Percentiles rank a stretch among this genome's conserved stretches.
Conservation (phyloP, 2,113 vertebrate genomes). For the Suncus etruscus region DNA sequence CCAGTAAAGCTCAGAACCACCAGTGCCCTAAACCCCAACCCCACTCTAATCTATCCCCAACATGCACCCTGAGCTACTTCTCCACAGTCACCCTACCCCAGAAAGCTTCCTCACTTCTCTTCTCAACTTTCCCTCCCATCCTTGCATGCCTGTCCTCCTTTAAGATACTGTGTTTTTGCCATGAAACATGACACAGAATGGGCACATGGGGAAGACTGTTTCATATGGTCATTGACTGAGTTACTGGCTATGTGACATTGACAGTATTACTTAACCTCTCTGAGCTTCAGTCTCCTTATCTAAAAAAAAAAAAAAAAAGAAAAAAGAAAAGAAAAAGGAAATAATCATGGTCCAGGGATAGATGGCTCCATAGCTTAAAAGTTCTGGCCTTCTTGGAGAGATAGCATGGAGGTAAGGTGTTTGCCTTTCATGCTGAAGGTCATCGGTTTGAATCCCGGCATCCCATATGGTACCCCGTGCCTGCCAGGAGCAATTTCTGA, state of each 20-base stretch:
- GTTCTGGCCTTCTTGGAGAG: too few relatives aligned
- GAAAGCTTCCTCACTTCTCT: neutral
- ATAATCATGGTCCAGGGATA: too few relatives aligned
- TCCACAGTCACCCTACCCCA: neutral
- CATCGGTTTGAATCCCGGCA: too few relatives aligned
- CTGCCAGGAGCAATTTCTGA: too few relatives aligned
- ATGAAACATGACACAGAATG: neutral
- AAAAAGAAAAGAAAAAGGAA: too few relatives aligned
- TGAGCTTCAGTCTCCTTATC: neutral
- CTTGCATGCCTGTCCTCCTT: neutral
- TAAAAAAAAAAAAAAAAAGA: too few relatives aligned
- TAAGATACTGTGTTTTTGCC: neutral
- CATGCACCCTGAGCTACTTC: neutral
- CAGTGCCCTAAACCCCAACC: neutral
- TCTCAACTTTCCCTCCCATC: neutral
- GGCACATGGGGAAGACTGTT: neutral
- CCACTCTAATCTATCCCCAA: neutral
- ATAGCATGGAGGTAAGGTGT: too few relatives aligned
- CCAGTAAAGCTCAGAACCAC: neutral
- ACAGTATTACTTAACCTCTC: constrained; percentile 6
- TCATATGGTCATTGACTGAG: too few relatives aligned
- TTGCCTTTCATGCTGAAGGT: too few relatives aligned
- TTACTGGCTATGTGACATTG: neutral
- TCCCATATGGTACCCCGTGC: too few relatives aligned
- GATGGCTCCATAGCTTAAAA: too few relatives aligned